A percentile compares a stretch with the other conserved stretches of the same genome.
phyloP scores from a whole-genome alignment of 2,888 invertebrate species.

The Apamea crenata region DNA sequence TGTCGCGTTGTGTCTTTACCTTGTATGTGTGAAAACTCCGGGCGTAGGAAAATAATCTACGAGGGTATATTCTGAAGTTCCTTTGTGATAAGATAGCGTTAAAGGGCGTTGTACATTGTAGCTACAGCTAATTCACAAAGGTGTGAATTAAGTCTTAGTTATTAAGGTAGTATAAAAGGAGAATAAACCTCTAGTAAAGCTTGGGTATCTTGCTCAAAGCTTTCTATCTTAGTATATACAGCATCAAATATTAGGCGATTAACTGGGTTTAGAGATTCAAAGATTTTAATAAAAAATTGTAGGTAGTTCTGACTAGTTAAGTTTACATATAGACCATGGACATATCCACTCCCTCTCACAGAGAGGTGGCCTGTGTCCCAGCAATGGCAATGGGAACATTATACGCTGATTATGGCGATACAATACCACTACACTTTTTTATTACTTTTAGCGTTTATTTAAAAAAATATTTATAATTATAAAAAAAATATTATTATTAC shows the following conservation, averaged over 20 bases:
- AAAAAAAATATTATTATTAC: no score
- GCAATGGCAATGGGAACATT: no score
- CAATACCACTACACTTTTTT: no score
- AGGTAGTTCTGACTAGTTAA: background rate
- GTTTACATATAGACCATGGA: background rate
- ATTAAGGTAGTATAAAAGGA: background rate
- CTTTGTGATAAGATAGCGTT: background rate
- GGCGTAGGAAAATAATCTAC: background rate
- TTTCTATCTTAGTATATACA: background rate
- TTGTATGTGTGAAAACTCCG: conserved; percentile 22
- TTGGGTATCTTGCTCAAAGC: background rate
- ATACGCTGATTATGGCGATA: no score
- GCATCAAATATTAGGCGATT: background rate
- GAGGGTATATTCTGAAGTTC: background rate
- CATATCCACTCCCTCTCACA: no score
- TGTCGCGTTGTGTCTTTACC: background rate
- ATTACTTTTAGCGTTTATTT: no score
- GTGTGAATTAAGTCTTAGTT: background rate
- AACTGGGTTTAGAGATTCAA: background rate
- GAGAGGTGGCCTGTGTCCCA: no score
- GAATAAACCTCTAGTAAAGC: background rate
- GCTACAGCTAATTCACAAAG: background rate
- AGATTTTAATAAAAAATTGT: background rate
- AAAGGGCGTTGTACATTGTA: background rate
- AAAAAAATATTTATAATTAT: no score